Percentiles rank a stretch among this genome's conserved stretches.
Conservation (phyloP, 2,888 invertebrate species). For the Osedax fenrisi region DNA sequence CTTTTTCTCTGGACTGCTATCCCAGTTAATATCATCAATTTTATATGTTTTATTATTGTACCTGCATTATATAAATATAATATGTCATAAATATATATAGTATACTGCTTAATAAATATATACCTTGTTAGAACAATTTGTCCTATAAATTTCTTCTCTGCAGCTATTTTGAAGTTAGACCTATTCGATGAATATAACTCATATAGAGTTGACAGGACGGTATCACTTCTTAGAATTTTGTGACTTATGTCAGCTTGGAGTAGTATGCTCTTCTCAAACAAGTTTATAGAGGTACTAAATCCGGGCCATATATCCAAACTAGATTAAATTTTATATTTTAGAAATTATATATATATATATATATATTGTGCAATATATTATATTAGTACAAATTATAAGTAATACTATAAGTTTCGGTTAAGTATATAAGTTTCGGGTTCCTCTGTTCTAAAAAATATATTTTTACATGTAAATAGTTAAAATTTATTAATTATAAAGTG, state of each 20-base stretch:
- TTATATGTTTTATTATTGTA: conserved; percentile 81
- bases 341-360: too few species aligned
- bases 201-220: conserved; percentile 59
- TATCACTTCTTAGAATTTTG: conserved; percentile 68
- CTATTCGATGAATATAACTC: conserved; percentile 44
- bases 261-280: conserved; percentile 40
- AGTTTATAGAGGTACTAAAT: conserved; percentile 34
- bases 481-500: too few species aligned
- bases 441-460: too few species aligned
- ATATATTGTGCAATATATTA: too few species aligned
- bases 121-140: conserved; percentile 62
- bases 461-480: too few species aligned
- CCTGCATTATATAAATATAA: too few species aligned
- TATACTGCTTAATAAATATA: too few species aligned
- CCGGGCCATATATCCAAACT: conserved; percentile 38
- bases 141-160: conserved; percentile 57
- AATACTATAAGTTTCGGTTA: too few species aligned
- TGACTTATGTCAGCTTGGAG: conserved; percentile 63
- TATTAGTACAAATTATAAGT: too few species aligned
- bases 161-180: conserved; percentile 52
- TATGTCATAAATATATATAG: too few species aligned
- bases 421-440: too few species aligned
- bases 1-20: conserved; percentile 59
- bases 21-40: conserved; percentile 72
- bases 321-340: too few species aligned